phyloP scores from a whole-genome alignment of 1,140 invertebrate species.

The Drosophila rufa region DNA sequence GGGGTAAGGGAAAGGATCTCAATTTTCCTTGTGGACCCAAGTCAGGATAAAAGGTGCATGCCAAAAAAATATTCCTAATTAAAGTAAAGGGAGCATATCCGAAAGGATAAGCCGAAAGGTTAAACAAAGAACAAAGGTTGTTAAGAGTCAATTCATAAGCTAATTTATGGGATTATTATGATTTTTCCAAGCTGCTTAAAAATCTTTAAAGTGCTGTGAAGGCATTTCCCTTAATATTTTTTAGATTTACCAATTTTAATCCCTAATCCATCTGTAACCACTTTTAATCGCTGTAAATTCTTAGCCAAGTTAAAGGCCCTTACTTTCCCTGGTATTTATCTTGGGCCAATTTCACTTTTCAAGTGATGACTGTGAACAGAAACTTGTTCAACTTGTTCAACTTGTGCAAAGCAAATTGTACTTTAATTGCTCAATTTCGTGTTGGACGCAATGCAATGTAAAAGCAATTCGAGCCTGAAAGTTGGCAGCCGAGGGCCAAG shows the following conservation, averaged over 20 bases:
- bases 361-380: neutral
- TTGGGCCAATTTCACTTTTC: slow-evolving; percentile 6
- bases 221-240: neutral
- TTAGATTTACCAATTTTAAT: neutral
- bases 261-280: neutral
- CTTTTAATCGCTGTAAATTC: neutral
- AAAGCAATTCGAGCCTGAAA: slow-evolving; percentile 9
- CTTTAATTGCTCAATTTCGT: neutral
- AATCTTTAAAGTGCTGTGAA: no score
- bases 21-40: neutral
- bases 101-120: neutral
- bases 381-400: slow-evolving; percentile 1
- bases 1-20: neutral
- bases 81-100: neutral
- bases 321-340: slow-evolving; percentile 3
- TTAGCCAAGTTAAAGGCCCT: neutral
- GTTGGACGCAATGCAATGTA: neutral
- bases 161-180: neutral
- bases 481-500: neutral
- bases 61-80: slow-evolving; percentile 9
- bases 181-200: neutral
- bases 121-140: slow-evolving; percentile 8
- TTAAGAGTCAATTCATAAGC: neutral
- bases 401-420: slow-evolving; percentile 10
- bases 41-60: slow-evolving; percentile 1